Percentiles rank a stretch among this genome's conserved stretches.
Conservation (phyloP, 2,888 invertebrate species). For the Pollenia griseotomentosa region DNA sequence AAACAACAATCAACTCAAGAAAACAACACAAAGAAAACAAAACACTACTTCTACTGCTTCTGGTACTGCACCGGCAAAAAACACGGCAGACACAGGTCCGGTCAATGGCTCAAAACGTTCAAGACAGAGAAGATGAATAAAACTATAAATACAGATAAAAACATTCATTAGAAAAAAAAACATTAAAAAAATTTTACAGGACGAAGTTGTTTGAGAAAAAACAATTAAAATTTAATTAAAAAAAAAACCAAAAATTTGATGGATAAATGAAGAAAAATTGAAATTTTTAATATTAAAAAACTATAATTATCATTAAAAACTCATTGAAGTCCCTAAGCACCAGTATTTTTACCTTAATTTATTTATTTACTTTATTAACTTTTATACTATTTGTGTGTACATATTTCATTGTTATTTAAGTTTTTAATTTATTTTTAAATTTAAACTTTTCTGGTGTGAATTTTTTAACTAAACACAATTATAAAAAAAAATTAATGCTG, state of each 20-base stretch:
- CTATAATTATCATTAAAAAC: too few relatives aligned
- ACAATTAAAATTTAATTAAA: conserved; percentile 17
- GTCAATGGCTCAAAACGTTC: conserved; percentile 54
- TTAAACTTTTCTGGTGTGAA: too few relatives aligned
- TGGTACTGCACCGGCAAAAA: not conserved
- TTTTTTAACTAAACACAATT: too few relatives aligned
- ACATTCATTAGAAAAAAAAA: not conserved
- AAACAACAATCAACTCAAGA: conserved; percentile 69
- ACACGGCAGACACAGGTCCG: conserved; percentile 3
- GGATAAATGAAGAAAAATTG: too few relatives aligned
- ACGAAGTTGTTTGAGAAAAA: conserved; percentile 31
- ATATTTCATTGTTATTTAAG: too few relatives aligned
- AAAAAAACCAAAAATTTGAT: not conserved
- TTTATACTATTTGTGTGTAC: too few relatives aligned
- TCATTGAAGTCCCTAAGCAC: too few relatives aligned
- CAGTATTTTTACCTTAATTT: too few relatives aligned
- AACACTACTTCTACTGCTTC: conserved; percentile 34
- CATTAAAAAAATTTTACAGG: conserved; percentile 3
- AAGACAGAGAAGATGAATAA: conserved; percentile 52
- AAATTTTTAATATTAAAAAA: too few relatives aligned
- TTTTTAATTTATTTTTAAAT: too few relatives aligned
- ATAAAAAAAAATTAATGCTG: too few relatives aligned
- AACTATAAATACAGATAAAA: not conserved
- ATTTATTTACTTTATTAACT: too few relatives aligned
- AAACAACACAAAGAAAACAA: conserved; percentile 80